Conservation (phyloP, 2,888 invertebrate genomes). For the Orthosia incerta region DNA sequence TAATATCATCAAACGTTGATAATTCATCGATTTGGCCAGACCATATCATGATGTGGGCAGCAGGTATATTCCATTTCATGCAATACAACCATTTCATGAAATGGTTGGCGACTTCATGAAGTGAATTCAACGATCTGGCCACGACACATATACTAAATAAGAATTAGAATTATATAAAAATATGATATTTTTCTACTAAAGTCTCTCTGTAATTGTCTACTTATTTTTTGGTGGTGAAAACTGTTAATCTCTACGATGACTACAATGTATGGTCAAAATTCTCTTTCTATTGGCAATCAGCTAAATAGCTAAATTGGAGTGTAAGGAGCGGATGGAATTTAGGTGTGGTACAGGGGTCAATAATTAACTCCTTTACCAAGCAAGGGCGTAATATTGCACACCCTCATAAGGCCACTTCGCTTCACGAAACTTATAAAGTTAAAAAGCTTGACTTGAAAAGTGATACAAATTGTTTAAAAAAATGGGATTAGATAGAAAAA, state of each 20-base stretch:
- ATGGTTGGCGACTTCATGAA: too few relatives aligned
- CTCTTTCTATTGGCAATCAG: conserved; percentile 45
- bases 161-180: conserved; percentile 20
- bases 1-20: too few relatives aligned
- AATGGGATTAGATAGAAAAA: neutral
- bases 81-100: too few relatives aligned
- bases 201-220: conserved; percentile 40
- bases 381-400: conserved; percentile 38
- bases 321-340: conserved; percentile 44
- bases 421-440: conserved; percentile 6
- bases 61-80: too few relatives aligned
- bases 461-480: neutral
- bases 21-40: too few relatives aligned
- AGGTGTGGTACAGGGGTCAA: conserved; percentile 45
- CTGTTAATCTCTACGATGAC: conserved; percentile 30
- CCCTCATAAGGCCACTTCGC: conserved; percentile 47
- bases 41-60: too few relatives aligned
- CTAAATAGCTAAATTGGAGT: conserved; percentile 38
- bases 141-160: conserved; percentile 1
- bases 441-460: neutral
- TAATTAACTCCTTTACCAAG: conserved; percentile 59
- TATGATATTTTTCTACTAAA: conserved; percentile 30
- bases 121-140: too few relatives aligned
- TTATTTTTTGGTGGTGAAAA: conserved; percentile 9
- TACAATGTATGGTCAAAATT: conserved; percentile 35